These are phyloP conservation scores for Xanthorhoe spadicearia DNA, from an alignment of 2,888 invertebrate genomes.

Conservation along the genomic window DNA sequence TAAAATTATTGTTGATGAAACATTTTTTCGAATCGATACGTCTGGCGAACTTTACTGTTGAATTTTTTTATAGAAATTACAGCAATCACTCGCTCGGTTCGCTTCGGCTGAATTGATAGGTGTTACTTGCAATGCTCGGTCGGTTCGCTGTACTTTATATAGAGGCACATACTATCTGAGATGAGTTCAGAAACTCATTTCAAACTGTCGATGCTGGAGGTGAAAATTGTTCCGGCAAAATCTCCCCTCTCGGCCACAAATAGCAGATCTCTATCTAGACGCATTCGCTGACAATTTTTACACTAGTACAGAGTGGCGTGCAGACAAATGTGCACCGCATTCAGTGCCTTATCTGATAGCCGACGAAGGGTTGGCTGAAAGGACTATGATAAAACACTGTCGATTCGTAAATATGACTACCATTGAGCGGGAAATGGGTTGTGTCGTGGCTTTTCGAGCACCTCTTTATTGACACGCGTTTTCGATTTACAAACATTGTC, in stretches of 20 bases:
- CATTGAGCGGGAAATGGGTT: conserved; percentile 77
- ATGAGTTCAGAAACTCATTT: conserved; percentile 29
- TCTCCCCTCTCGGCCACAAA: conserved; percentile 63
- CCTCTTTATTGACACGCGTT: conserved; percentile 44
- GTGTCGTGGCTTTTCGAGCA: conserved; percentile 63
- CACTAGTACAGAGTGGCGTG: conserved; percentile 77
- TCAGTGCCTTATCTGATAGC: conserved; percentile 81
- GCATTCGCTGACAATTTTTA: conserved; percentile 82
- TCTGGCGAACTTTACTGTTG: conserved; percentile 83
- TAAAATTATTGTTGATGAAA: conserved; percentile 85
- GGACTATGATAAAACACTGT: conserved; percentile 75
- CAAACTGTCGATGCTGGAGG: conserved; percentile 28
- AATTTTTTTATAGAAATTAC: conserved; percentile 82
- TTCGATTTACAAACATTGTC: conserved; percentile 28
- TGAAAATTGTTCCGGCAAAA: conserved; percentile 35
- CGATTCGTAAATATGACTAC: conserved; percentile 76
- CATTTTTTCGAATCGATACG: conserved; percentile 82
- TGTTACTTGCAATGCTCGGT: conserved; percentile 64
- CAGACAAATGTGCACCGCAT: conserved; percentile 81
- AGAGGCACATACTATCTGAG: conserved; percentile 4
- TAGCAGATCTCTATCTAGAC: conserved; percentile 79
- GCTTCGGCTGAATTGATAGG: conserved; percentile 76
- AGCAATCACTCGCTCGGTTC: conserved; percentile 74
- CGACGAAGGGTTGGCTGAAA: conserved; percentile 77
- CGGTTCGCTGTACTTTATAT: conserved; percentile 46